phyloP scores from a whole-genome alignment of 2,888 invertebrate genomes.

The Mimumesa dahlbomi region DNA sequence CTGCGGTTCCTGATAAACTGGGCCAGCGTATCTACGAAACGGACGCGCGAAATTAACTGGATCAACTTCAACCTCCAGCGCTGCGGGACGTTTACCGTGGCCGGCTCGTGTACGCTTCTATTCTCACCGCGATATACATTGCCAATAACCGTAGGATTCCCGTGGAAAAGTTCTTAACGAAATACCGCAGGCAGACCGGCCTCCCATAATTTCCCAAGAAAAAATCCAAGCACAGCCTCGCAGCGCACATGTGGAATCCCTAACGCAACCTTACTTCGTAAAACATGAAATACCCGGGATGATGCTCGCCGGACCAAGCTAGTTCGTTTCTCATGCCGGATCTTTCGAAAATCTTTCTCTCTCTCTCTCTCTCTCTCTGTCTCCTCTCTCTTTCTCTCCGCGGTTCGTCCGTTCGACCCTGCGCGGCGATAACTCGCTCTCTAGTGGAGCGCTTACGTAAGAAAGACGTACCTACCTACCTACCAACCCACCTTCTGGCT shows the following conservation, averaged over 20 bases:
- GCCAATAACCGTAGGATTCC: too few species aligned
- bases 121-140: too few species aligned
- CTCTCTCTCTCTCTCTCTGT: conserved; percentile 7
- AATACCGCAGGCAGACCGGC: too few species aligned
- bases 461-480: conserved; percentile 67
- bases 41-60: conserved; percentile 57
- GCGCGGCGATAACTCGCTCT: conserved; percentile 52
- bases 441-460: conserved; percentile 71
- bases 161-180: too few species aligned
- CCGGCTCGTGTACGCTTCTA: too few species aligned
- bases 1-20: conserved; percentile 43
- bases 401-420: conserved; percentile 40
- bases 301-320: background rate
- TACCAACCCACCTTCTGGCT: conserved; percentile 66
- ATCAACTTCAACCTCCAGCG: conserved; percentile 34
- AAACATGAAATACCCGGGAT: too few species aligned
- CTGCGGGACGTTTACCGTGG: conserved; percentile 2
- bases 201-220: too few species aligned
- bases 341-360: conserved; percentile 25
- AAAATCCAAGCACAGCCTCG: too few species aligned
- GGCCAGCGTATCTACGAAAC: conserved; percentile 57
- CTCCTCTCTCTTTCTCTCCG: conserved; percentile 8
- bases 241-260: too few species aligned
- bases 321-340: background rate
- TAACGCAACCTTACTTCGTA: too few species aligned